Percentiles rank a stretch among this genome's conserved stretches.
These are phyloP conservation scores for Siphlonurus alternatus DNA, from an alignment of 2,888 invertebrate species.

Conservation along the genomic window DNA sequence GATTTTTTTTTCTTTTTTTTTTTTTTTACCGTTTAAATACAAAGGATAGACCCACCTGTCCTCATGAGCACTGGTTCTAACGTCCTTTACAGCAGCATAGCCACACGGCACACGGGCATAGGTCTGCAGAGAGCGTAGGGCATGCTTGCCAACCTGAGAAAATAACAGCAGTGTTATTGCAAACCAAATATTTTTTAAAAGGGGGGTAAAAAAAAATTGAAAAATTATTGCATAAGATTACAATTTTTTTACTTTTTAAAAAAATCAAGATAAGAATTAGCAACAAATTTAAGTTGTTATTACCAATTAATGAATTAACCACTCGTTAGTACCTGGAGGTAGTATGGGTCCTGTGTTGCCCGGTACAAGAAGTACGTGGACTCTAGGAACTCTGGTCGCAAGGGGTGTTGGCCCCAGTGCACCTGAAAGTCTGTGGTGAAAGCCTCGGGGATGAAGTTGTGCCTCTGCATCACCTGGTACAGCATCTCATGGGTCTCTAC, in stretches of 20 bases:
- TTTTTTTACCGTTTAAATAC: too few species aligned
- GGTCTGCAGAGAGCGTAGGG: slow-evolving; percentile 73
- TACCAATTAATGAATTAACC: too few species aligned
- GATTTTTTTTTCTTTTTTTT: too few species aligned
- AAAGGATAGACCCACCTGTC: slow-evolving; percentile 49
- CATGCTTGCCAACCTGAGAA: slow-evolving; percentile 66
- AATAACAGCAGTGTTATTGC: too few species aligned
- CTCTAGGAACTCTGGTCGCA: slow-evolving; percentile 94
- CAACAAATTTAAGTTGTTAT: too few species aligned
- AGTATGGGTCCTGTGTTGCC: slow-evolving; percentile 92
- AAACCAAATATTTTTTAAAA: too few species aligned
- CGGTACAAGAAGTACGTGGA: slow-evolving; percentile 94
- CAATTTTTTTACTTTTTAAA: too few species aligned
- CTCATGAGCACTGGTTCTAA: slow-evolving; percentile 76
- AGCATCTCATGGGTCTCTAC: slow-evolving; percentile 99
- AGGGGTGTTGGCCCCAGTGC: slow-evolving; percentile 95
- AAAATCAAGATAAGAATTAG: too few species aligned
- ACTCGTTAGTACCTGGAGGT: slow-evolving; percentile 41
- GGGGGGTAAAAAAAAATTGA: too few species aligned
- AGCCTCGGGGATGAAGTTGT: slow-evolving; percentile 96
- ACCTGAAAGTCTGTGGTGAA: slow-evolving; percentile 97
- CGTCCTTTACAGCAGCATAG: slow-evolving; percentile 93
- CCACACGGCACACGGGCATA: slow-evolving; percentile 91
- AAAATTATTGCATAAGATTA: too few species aligned
- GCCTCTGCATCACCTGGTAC: slow-evolving; percentile 93